phyloP scores from a whole-genome alignment of 2,113 vertebrate genomes.

The Felis chaus region DNA sequence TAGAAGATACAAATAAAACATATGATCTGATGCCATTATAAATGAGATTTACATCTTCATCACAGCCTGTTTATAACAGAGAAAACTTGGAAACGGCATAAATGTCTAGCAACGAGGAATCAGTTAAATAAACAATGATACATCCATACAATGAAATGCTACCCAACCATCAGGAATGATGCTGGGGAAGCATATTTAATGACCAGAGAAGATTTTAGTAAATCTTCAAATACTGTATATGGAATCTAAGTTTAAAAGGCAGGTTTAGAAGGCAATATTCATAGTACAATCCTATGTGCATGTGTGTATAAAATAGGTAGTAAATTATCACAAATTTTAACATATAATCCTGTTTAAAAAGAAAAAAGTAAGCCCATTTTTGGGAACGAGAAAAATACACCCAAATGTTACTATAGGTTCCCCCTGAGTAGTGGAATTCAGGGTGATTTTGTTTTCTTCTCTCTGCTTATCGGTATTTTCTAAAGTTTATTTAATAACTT shows the following conservation, averaged over 20 bases:
- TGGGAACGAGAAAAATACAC: not conserved
- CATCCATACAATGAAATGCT: not conserved
- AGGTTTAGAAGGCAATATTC: not conserved
- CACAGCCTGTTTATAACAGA: slow-evolving; percentile 28
- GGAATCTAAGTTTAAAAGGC: slow-evolving; percentile 23
- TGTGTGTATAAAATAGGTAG: not conserved
- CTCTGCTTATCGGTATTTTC: not conserved
- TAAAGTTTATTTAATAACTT: slow-evolving; percentile 29
- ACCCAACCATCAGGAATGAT: not conserved
- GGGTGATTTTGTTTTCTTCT: not conserved
- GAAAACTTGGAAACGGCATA: slow-evolving; percentile 47
- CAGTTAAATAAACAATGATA: slow-evolving; percentile 6
- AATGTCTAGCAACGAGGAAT: slow-evolving; percentile 35
- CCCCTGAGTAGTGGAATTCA: not conserved
- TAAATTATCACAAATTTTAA: slow-evolving; percentile 27
- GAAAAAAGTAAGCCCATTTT: not conserved
- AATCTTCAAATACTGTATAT: not conserved
- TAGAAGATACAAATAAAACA: slow-evolving; percentile 48
- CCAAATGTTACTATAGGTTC: slow-evolving; percentile 8
- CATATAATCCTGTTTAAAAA: not conserved
- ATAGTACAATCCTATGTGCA: not conserved
- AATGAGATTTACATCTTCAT: slow-evolving; percentile 52
- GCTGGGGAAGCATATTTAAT: not conserved
- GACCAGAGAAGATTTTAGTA: not conserved
- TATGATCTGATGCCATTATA: slow-evolving; percentile 24